These are phyloP conservation scores for Centropyge bicolor DNA, from an alignment of 2,797 vertebrate genomes.

Conservation along the genomic window DNA sequence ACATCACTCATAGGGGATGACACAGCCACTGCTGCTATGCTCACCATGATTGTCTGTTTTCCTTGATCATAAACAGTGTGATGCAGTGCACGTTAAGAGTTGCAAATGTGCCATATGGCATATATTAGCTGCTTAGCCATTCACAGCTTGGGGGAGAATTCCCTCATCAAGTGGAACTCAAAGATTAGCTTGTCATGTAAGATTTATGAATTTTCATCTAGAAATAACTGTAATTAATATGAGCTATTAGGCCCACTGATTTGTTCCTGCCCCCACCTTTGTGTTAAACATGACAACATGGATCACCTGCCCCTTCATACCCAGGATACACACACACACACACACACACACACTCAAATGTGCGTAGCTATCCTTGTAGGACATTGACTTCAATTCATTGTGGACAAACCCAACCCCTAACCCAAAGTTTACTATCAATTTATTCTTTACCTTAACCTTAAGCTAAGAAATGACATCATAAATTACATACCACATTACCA, in stretches of 20 bases:
- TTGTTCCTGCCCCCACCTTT: constrained; percentile 41
- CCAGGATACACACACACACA: too few relatives aligned
- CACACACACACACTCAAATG: too few relatives aligned
- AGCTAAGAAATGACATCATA: too few relatives aligned
- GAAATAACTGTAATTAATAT: constrained; percentile 77
- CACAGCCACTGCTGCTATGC: neutral
- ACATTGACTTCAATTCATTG: too few relatives aligned
- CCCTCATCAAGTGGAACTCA: constrained; percentile 40
- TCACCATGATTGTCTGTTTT: neutral
- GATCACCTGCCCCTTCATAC: too few relatives aligned
- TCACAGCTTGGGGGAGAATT: constrained; percentile 55
- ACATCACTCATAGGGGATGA: constrained; percentile 1
- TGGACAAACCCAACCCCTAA: too few relatives aligned
- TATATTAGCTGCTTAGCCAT: constrained; percentile 36
- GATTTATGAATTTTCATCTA: constrained; percentile 78
- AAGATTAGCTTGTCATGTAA: constrained; percentile 69
- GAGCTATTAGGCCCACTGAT: constrained; percentile 68
- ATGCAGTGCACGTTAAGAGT: constrained; percentile 9
- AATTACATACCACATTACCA: too few relatives aligned
- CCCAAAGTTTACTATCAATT: too few relatives aligned
- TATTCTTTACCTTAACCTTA: too few relatives aligned
- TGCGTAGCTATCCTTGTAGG: too few relatives aligned
- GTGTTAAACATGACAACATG: constrained; percentile 13
- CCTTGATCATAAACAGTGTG: constrained; percentile 24
- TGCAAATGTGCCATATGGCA: constrained; percentile 37